Conservation (phyloP, 1,140 invertebrate genomes). For the Lysiphlebus fabarum region DNA sequence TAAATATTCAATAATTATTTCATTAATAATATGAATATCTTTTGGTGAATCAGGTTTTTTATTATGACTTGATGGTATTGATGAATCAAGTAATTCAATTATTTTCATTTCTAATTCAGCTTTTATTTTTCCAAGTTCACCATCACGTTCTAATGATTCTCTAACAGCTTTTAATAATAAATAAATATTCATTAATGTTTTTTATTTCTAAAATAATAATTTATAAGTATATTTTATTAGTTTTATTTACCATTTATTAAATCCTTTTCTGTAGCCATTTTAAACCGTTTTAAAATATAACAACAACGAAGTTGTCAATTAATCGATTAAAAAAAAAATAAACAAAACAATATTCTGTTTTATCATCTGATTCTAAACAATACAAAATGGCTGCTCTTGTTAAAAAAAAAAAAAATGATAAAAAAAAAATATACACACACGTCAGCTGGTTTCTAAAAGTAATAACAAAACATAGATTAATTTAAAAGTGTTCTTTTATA, state of each 20-base stretch:
- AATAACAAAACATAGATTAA: no score
- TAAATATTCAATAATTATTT: slow-evolving; percentile 54
- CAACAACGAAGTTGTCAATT: background rate
- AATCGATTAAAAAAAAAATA: no score
- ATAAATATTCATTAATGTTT: slow-evolving; percentile 11
- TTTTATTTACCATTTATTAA: slow-evolving; percentile 45
- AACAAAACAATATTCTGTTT: background rate
- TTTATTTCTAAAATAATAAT: slow-evolving; percentile 14
- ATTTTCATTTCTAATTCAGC: slow-evolving; percentile 52
- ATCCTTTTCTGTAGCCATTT: slow-evolving; percentile 49
- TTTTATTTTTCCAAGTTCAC: slow-evolving; percentile 47
- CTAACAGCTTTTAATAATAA: slow-evolving; percentile 43
- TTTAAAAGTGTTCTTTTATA: no score
- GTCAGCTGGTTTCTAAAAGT: no score
- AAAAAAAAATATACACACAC: no score
- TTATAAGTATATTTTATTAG: background rate
- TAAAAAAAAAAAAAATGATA: no score
- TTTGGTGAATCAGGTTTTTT: slow-evolving; percentile 39
- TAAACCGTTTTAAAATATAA: slow-evolving; percentile 17
- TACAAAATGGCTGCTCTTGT: no score
- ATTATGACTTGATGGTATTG: slow-evolving; percentile 31
- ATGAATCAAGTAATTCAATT: slow-evolving; percentile 47
- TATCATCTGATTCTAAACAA: no score
- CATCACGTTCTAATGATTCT: slow-evolving; percentile 48
- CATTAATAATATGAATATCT: slow-evolving; percentile 49